A percentile compares a stretch with the other conserved stretches of the same genome.
phyloP scores from a whole-genome alignment of 30 jellyfish, hydroid and myxozoan species.

The Turritopsis dohrnii region DNA sequence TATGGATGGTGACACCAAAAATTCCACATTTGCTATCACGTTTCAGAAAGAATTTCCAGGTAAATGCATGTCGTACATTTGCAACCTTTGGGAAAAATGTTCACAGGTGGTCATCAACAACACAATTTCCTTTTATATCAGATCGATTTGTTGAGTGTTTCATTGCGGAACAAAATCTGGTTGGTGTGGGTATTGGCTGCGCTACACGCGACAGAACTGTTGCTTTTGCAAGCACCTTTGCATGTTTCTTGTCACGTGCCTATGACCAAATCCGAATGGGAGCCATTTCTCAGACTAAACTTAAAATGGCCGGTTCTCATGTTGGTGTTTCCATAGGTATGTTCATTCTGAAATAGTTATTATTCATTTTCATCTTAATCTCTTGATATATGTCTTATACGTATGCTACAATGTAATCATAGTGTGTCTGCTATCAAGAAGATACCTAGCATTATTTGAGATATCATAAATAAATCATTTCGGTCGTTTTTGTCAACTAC shows the following conservation, averaged over 20 bases:
- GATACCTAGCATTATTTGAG: no score
- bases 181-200: slow-evolving; percentile 96
- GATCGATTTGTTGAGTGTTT: slow-evolving; percentile 90
- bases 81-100: neutral
- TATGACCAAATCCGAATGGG: slow-evolving; percentile 98
- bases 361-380: neutral
- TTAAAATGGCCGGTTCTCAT: slow-evolving; percentile 89
- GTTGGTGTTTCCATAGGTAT: slow-evolving; percentile 92
- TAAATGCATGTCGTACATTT: neutral
- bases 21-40: slow-evolving; percentile 94
- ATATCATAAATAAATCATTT: no score
- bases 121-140: neutral
- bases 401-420: neutral
- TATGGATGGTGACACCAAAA: slow-evolving; percentile 93
- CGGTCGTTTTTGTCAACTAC: no score
- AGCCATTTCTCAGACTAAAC: slow-evolving; percentile 81
- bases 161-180: slow-evolving; percentile 95
- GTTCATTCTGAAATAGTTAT: neutral
- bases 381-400: no score
- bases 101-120: neutral
- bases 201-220: slow-evolving; percentile 83
- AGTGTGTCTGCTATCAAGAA: neutral
- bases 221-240: slow-evolving; percentile 92
- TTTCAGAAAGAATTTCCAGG: slow-evolving; percentile 86
- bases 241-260: slow-evolving; percentile 92